phyloP scores from a whole-genome alignment of 2,888 invertebrate genomes.

The Dasypolia templi region DNA sequence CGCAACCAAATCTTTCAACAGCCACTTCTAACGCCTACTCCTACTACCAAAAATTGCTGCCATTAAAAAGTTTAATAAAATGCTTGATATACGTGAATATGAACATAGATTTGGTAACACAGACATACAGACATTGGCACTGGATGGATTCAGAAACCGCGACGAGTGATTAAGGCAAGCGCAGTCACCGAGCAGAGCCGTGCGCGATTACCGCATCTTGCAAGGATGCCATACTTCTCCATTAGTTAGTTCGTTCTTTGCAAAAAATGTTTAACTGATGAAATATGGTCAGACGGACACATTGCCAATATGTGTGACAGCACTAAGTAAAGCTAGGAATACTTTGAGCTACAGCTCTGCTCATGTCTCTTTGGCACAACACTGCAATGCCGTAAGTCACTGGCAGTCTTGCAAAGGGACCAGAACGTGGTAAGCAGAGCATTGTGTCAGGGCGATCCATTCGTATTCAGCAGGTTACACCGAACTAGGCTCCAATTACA shows the following conservation, averaged over 20 bases:
- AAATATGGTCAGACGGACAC: constrained; percentile 2
- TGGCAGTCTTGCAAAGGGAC: constrained; percentile 46
- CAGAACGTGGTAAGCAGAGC: constrained; percentile 25
- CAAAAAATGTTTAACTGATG: neutral
- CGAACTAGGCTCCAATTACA: constrained; percentile 50
- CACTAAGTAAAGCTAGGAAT: too few relatives aligned
- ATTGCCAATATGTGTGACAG: neutral
- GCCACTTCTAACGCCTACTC: constrained; percentile 10
- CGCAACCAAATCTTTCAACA: constrained; percentile 2
- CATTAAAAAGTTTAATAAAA: neutral
- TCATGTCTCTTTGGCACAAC: neutral
- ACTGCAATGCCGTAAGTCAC: neutral
- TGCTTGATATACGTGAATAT: neutral
- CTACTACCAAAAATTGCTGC: constrained; percentile 13
- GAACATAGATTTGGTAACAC: constrained; percentile 12
- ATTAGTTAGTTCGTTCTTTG: constrained; percentile 2
- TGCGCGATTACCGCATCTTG: constrained; percentile 22
- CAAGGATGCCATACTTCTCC: neutral
- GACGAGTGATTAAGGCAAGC: constrained; percentile 27
- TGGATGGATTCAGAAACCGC: constrained; percentile 30
- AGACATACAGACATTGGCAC: constrained; percentile 26
- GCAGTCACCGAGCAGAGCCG: constrained; percentile 15
- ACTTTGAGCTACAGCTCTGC: neutral
- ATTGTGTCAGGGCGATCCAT: constrained; percentile 41
- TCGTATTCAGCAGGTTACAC: constrained; percentile 5